Conservation (phyloP, 2,888 invertebrate genomes). For the Coenonympha glycerion region DNA sequence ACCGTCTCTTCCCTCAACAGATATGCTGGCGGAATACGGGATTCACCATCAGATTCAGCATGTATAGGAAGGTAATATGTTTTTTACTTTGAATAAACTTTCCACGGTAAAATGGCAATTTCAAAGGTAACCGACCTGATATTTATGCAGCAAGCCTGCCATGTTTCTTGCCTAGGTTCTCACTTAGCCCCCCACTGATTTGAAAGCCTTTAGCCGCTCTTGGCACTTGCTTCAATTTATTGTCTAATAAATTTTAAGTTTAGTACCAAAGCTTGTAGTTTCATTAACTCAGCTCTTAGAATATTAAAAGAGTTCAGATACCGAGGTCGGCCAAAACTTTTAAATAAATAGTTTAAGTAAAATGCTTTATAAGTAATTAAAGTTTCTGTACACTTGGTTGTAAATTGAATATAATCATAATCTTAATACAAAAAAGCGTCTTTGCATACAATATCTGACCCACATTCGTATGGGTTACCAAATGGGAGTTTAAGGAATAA, state of each 20-base stretch:
- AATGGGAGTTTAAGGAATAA: too few species aligned
- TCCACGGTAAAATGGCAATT: neutral
- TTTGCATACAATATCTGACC: too few species aligned
- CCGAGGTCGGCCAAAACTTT: neutral
- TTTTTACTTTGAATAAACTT: too few species aligned
- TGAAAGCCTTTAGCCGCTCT: slow-evolving; percentile 18
- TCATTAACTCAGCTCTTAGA: slow-evolving; percentile 19
- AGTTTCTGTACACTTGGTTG: too few species aligned
- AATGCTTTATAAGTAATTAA: too few species aligned
- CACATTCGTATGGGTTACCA: too few species aligned
- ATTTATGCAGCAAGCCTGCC: neutral
- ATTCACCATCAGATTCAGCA: too few species aligned
- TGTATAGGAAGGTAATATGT: too few species aligned
- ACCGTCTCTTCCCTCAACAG: too few species aligned
- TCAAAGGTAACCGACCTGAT: neutral
- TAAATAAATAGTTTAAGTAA: neutral
- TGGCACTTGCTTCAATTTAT: slow-evolving; percentile 23
- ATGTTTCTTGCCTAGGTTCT: slow-evolving; percentile 4
- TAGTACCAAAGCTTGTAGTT: slow-evolving; percentile 18
- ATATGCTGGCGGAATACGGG: too few species aligned
- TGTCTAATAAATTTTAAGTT: slow-evolving; percentile 22
- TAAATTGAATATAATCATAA: too few species aligned
- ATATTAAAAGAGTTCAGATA: slow-evolving; percentile 29
- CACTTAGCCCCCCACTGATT: slow-evolving; percentile 20
- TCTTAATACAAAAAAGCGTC: too few species aligned